A percentile compares a stretch with the other conserved stretches of the same genome.
These are phyloP conservation scores for Hippoglossus hippoglossus DNA, from an alignment of 2,797 vertebrate genomes.

Conservation along the genomic window DNA sequence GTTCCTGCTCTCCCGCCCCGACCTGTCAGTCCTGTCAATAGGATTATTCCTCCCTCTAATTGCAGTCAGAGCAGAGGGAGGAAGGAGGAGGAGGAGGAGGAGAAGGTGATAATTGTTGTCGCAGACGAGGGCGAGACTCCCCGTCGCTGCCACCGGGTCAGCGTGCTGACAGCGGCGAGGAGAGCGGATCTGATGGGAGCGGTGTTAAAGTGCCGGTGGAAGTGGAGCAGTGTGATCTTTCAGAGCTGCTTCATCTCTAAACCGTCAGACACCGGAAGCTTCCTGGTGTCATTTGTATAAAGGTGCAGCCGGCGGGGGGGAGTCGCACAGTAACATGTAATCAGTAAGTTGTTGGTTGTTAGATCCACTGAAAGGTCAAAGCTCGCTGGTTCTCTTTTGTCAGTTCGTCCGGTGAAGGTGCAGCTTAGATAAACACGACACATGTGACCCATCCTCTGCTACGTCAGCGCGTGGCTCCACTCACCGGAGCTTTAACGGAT, in stretches of 20 bases:
- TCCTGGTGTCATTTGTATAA: too few species aligned
- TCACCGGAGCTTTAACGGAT: too few species aligned
- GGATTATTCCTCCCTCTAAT: constrained; percentile 80
- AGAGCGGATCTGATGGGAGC: constrained; percentile 45
- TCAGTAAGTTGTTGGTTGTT: too few species aligned
- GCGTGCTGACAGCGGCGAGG: constrained; percentile 23
- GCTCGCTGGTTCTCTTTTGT: too few species aligned
- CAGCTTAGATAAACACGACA: too few species aligned
- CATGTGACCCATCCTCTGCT: too few species aligned
- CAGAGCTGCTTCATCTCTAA: background rate
- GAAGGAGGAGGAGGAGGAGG: constrained; percentile 25
- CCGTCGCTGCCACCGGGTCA: constrained; percentile 46
- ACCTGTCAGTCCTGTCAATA: constrained; percentile 80
- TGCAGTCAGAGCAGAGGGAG: constrained; percentile 65
- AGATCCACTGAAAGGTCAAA: too few species aligned
- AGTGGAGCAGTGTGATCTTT: background rate
- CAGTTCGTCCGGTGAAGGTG: too few species aligned
- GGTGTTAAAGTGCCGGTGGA: constrained; percentile 25
- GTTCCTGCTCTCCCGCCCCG: constrained; percentile 59
- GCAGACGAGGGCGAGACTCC: constrained; percentile 43
- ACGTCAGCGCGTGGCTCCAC: too few species aligned
- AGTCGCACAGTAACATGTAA: too few species aligned
- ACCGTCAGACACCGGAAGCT: background rate
- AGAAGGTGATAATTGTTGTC: constrained; percentile 65
- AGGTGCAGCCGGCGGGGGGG: too few species aligned